Evolutionary conservation across 2,797 vertebrate species (phyloP).

Genomic region (Clarias pachynema): DNA sequence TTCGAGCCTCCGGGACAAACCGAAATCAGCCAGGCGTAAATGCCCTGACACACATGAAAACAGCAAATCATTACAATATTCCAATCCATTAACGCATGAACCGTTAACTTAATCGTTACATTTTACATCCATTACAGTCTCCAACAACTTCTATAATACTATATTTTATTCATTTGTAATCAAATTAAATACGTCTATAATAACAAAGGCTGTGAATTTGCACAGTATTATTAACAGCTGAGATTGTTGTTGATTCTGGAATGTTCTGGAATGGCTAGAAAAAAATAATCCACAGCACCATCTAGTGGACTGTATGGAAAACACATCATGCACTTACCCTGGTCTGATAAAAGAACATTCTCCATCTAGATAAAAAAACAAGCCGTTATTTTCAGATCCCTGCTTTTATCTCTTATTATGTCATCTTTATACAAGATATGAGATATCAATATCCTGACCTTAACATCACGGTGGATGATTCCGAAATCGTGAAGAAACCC

Average conservation of each 20-base stretch:
- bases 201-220: not conserved
- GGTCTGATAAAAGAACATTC: conserved; percentile 88
- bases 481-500: conserved; percentile 89
- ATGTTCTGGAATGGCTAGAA: conserved; percentile 18
- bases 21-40: conserved; percentile 88
- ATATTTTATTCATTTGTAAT: not conserved
- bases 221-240: not conserved
- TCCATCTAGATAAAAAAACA: conserved; percentile 83
- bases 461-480: conserved; percentile 92
- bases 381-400: not conserved
- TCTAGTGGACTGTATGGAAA: conserved; percentile 20
- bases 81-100: not conserved
- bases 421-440: not conserved
- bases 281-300: not conserved
- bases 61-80: conserved; percentile 1
- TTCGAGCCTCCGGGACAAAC: conserved; percentile 81
- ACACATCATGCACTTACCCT: conserved; percentile 73
- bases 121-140: not conserved
- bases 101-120: no score
- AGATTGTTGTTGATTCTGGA: not conserved
- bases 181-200: not conserved
- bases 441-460: conserved; percentile 72
- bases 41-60: conserved; percentile 76
- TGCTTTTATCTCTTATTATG: not conserved
- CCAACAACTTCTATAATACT: not conserved